Evolutionary conservation across 2,888 invertebrate species (phyloP).

Genomic region (Drosophila mulleri): DNA sequence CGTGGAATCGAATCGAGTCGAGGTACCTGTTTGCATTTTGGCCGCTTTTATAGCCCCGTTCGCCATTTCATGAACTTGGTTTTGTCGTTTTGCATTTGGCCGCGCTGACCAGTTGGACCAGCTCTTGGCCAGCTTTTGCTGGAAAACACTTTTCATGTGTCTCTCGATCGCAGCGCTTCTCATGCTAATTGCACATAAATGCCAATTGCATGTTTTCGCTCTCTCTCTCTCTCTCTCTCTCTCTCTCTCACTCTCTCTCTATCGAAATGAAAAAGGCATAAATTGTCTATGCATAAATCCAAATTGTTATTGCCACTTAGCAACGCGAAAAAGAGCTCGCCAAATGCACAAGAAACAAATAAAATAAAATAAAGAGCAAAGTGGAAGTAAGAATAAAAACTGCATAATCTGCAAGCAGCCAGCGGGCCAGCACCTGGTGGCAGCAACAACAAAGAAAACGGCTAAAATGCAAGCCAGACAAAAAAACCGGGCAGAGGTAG

Average conservation of each 20-base stretch:
- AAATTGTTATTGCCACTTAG: conserved; percentile 75
- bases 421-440: conserved; percentile 40
- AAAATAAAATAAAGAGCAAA: not conserved
- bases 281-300: conserved; percentile 65
- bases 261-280: conserved; percentile 25
- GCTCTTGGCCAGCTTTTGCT: conserved; percentile 5
- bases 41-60: conserved; percentile 35
- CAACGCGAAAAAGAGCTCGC: conserved; percentile 31
- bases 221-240: not conserved
- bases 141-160: conserved; percentile 5
- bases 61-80: conserved; percentile 39
- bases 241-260: not conserved
- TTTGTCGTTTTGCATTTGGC: conserved; percentile 46
- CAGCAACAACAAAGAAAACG: conserved; percentile 35
- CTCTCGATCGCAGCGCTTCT: conserved; percentile 42
- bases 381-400: conserved; percentile 23
- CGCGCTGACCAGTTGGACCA: conserved; percentile 23
- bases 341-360: conserved; percentile 8
- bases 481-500: conserved; percentile 11
- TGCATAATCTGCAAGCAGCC: conserved; percentile 44
- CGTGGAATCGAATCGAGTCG: not conserved
- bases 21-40: conserved; percentile 61
- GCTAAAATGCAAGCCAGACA: conserved; percentile 49
- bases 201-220: conserved; percentile 45
- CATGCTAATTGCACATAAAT: conserved; percentile 48